Evolutionary conservation across 2,113 vertebrate genomes (phyloP), one percentile per base, ranked within the genome.

Genomic region (Lophius piscatorius): DNA sequence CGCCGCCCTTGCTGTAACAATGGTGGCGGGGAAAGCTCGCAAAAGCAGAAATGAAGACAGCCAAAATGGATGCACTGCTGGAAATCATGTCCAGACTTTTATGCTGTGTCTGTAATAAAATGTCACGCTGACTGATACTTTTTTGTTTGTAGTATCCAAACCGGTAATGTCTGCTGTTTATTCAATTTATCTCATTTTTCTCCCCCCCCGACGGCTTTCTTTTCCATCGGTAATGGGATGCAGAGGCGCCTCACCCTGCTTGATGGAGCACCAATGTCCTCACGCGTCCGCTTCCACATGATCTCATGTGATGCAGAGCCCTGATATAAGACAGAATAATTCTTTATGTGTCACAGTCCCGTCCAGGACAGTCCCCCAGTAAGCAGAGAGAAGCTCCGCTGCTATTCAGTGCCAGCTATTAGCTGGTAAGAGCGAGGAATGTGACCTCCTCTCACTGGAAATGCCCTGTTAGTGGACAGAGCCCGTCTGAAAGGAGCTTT

Each of bases 361-460:
- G 33, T 58, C 64, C 41, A 8, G 65, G 48, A 64, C 51, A 13
- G 36, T 38, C 26, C 2, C 28, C 51, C 63, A 74, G 31, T 63
- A 66, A 44, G 23, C 44, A 26, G 11, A 9, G 22, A 31, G 45
- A 8, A 31, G n/a, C n/a, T n/a, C n/a, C n/a, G 58, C 65, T 36
- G 18, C 58, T 31, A 0, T n/a, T 58, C 38, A 24, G 56, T 58
- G 70, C 73, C 74, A 69, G 74, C 58, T 45, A 52, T 81, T 52
- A 77, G 65, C 70, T 31, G 46, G 42, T 34, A 45, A 47, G 68
- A 73, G 46, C 58, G 23, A 79, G 63, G 81, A 83, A 80, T 87
- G 70, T 76, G 83, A 85, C 85, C 86, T 65, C 63, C 42, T 56
- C 74, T 75, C 61, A 21, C 38, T 63, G 61, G 73, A 55, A 59